Base-by-base conservation (phyloP, 2,113 vertebrate species). In the Nerophis ophidion region DNA sequence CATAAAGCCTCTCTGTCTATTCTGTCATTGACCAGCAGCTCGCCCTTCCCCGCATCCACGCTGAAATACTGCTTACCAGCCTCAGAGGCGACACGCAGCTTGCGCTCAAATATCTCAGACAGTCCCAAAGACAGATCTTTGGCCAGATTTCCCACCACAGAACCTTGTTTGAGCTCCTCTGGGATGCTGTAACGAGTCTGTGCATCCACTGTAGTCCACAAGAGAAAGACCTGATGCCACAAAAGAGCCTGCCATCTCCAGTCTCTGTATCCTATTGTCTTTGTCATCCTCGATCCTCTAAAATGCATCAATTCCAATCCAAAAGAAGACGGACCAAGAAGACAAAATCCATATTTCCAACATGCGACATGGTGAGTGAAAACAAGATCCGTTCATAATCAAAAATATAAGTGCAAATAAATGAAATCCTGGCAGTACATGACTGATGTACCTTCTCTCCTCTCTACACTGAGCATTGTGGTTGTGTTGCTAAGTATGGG, bases 1-100 rank as follows among this genome's bases (percentile, higher is more conserved):
- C 93, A 94, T 50, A 93, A 74, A 10, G 74, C 70, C 70, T 96
- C 93, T 63, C 92, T 89, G 82, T 95, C 93, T 77, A 92, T 90
- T 70, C 87, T 85, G 57, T 91, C 86, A 49, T 87, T 86, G 15
- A 93, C 87, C n/a, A 90, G 62, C 65, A 93, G 77, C 71, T 87
- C 84, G 3, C 92, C 92, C 1, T 86, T 90, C 0, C 35, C 89
- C 75, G 84, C 56, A 75, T 90, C 85, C 70, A 93, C 82, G 0
- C 77, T 87, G 78, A 94, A 91, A 87, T 90, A 91, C 68, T 75
- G 81, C 71, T 89, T 79, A 5, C 76, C 86, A 42, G 83, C 74
- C 57, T 93, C 89, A 14, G 90, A 88, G 34, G 89, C 85, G 53
- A 93, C 78, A 38, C 86, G 87, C 52, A 92, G 62, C 6, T 89